Evolutionary conservation across 2,888 invertebrate species (phyloP).

Genomic region (Heliconius ethilla): DNA sequence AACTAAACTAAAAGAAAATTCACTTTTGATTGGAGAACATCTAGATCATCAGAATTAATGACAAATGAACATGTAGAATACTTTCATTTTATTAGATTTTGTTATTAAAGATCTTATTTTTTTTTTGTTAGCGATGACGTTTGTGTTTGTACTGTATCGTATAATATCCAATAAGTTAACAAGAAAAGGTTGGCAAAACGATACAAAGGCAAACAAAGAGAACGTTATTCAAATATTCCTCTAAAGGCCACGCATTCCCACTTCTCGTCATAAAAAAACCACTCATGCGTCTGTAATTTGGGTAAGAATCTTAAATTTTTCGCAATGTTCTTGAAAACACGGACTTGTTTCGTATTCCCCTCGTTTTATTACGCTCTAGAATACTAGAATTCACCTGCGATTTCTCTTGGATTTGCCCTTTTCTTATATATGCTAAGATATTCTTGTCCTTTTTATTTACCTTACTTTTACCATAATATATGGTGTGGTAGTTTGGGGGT

Average conservation of each 20-base stretch:
- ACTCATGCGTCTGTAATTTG: constrained; percentile 33
- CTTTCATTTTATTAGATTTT: no score
- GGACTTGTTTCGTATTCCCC: neutral
- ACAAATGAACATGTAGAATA: no score
- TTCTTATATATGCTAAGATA: neutral
- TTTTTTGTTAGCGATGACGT: neutral
- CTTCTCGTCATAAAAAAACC: constrained; percentile 31
- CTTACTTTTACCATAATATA: neutral
- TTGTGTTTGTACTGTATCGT: neutral
- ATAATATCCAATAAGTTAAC: constrained; percentile 20
- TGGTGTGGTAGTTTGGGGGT: neutral
- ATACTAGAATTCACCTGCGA: constrained; percentile 18
- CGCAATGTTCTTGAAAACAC: constrained; percentile 23
- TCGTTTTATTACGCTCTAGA: constrained; percentile 25
- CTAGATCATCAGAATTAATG: no score
- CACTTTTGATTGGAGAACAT: no score
- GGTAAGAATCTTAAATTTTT: constrained; percentile 36
- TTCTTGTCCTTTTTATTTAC: neutral
- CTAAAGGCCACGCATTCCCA: constrained; percentile 30
- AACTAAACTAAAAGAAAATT: neutral
- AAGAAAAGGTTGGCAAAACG: constrained; percentile 31
- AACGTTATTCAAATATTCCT: constrained; percentile 29
- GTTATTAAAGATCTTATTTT: no score
- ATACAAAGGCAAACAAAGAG: constrained; percentile 27
- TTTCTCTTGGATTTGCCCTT: constrained; percentile 10